Evolutionary conservation across 2,113 vertebrate genomes (phyloP).

Genomic region (Lagopus leucura): DNA sequence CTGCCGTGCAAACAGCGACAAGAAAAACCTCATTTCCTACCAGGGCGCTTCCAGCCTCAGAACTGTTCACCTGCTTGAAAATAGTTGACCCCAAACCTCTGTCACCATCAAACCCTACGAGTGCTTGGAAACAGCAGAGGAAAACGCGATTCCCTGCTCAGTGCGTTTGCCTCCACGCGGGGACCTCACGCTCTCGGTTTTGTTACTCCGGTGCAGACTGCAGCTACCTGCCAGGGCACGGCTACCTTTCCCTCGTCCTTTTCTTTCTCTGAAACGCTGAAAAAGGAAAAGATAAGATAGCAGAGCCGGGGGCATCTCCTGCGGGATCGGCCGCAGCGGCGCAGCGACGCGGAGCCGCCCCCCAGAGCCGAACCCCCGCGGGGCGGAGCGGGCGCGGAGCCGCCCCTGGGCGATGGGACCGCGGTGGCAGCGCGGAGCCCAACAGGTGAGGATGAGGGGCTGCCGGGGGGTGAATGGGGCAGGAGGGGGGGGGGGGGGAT

Average conservation of each 20-base stretch:
- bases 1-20: neutral
- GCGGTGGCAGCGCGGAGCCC: neutral
- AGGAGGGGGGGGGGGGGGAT: no score
- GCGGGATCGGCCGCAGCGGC: neutral
- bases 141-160: accelerated
- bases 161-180: accelerated
- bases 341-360: constrained; percentile 65
- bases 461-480: neutral
- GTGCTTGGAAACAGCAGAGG: neutral
- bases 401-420: constrained; percentile 9
- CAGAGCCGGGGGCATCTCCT: neutral
- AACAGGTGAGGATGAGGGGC: neutral
- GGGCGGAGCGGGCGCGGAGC: constrained; percentile 48
- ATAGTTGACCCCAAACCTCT: neutral
- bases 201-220: neutral
- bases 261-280: accelerated
- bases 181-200: accelerated
- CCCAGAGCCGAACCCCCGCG: constrained; percentile 75
- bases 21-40: neutral
- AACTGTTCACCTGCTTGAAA: neutral
- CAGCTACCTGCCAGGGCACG: no score
- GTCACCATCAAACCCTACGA: neutral
- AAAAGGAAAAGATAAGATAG: neutral
- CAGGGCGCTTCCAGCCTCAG: no score
- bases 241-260: no score